Evolutionary conservation across 2,888 invertebrate species (phyloP), one percentile per base, ranked within the genome.

Genomic region (Balanococcus diminutus): DNA sequence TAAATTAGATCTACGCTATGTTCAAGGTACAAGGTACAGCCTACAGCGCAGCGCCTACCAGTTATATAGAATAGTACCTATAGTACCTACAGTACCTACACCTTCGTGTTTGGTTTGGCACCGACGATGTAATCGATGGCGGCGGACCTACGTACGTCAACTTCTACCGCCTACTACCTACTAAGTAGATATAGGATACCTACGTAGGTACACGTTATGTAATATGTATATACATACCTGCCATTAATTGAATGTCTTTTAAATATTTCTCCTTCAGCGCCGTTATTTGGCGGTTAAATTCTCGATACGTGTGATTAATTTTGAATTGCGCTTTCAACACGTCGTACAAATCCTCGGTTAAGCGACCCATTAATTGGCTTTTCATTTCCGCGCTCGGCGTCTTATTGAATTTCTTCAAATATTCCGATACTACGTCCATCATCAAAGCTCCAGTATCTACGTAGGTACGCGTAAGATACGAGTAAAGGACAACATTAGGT

Each of bases 161-260:
- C n/a, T n/a, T n/a, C n/a, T n/a, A n/a, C n/a, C n/a, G n/a, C n/a
- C n/a, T n/a, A n/a, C n/a, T n/a, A n/a, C n/a, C n/a, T n/a, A n/a
- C n/a, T n/a, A n/a, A 36, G 36, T 36, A 36, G 8, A 36, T 36
- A 36, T 8, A 8, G 36, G 3, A 36, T 8, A 8, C 3, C 36
- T 36, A 46, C 46, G 46, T n/a, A n/a, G n/a, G n/a, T n/a, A n/a
- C n/a, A n/a, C n/a, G n/a, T n/a, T n/a, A n/a, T n/a, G n/a, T n/a
- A 56, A 19, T 56, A 56, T 3, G 56, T 19, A 19, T 42, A 42
- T 11, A 46, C 82, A 1, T 32, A 83, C 83, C 83, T 31, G 61
- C 56, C 56, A 83, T 56, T 19, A 83, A 22, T 32, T 56, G 83
- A 36, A 83, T 32, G 36, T 83, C 67, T 51, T 51, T 25, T n/a